Evolutionary conservation across 2,888 invertebrate genomes (phyloP), one percentile per base, ranked within the genome.

Genomic region (Acanthoscelides obtectus): DNA sequence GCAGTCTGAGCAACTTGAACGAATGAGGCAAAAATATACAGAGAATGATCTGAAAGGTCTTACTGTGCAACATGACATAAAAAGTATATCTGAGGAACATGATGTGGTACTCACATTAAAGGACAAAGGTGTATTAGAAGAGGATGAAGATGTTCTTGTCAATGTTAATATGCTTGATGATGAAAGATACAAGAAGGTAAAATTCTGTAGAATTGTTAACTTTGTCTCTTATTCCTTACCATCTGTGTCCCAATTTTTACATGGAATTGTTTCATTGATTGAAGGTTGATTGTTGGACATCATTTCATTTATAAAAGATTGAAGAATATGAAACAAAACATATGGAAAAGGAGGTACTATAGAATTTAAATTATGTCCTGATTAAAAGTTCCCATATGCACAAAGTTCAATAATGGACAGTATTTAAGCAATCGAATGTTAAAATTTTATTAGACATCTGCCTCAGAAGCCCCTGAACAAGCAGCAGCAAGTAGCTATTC

Each of bases 81-180:
- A 89, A 74, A 87, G 87, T 70, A 90, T 86, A 75, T 89, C 88
- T 19, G 97, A 97, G 81, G 98, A 96, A 69, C 90, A 90, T 79
- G 92, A 92, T 66, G 90, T 97, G 21, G 92, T 99, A 79, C 88
- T 99, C 76, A 99, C 99, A 0, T 87, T 99, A 70, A 95, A 98
- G 82, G 99, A 99, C 87, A 92, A 94, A 84, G 94, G 91, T 67
- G 93, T 99, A 66, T 87, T 99, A 72, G 95, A 96, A 73, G 90
- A 88, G 1, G 90, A 88, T 2, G 94, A 91, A 72, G 99, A 99
- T 83, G 93, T 95, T 21, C 89, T 99, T 69, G 91, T 98, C 72
- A 99, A 97, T 84, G 94, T 96, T 2, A 97, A 96, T 85, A 90
- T 96, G 85, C 83, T 94, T 0, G 96, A 96, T 81, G 91, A 94